Evolutionary conservation across 1,140 invertebrate species (phyloP).

Genomic region (Oryctes rhinoceros): DNA sequence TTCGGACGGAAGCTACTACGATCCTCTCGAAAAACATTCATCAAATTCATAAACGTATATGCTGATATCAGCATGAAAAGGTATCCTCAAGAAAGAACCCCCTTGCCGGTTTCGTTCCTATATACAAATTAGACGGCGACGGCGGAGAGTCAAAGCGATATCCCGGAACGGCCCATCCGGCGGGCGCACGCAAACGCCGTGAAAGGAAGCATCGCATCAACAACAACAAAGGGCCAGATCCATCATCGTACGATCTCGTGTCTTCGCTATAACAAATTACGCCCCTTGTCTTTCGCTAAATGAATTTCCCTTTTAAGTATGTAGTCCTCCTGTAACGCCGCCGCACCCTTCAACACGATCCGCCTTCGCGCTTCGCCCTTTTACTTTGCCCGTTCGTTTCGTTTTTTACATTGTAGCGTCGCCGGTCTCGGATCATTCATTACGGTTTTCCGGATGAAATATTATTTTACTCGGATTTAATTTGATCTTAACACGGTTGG

Average conservation of each 20-base stretch:
- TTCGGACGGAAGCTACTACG: background rate
- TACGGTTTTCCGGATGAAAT: background rate
- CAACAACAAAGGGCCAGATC: slow-evolving; percentile 6
- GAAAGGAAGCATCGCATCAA: background rate
- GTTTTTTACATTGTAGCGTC: background rate
- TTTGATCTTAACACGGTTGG: background rate
- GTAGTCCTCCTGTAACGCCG: background rate
- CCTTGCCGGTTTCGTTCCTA: background rate
- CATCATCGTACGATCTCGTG: background rate
- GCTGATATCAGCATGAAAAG: background rate
- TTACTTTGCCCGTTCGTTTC: background rate
- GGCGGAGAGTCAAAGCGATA: background rate
- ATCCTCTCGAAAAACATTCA: background rate
- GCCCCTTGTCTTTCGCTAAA: slow-evolving; percentile 3
- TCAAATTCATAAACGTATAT: slow-evolving; percentile 6
- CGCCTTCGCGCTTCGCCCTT: background rate
- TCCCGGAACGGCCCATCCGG: slow-evolving; percentile 5
- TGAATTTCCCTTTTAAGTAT: slow-evolving; percentile 19
- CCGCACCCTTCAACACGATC: background rate
- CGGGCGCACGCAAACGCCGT: background rate
- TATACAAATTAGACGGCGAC: background rate
- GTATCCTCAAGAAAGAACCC: background rate
- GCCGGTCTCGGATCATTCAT: background rate
- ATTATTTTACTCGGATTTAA: background rate
- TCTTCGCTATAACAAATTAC: slow-evolving; percentile 14